phyloP scores from a whole-genome alignment of 2,113 vertebrate species.

The Aleadryas rufinucha region DNA sequence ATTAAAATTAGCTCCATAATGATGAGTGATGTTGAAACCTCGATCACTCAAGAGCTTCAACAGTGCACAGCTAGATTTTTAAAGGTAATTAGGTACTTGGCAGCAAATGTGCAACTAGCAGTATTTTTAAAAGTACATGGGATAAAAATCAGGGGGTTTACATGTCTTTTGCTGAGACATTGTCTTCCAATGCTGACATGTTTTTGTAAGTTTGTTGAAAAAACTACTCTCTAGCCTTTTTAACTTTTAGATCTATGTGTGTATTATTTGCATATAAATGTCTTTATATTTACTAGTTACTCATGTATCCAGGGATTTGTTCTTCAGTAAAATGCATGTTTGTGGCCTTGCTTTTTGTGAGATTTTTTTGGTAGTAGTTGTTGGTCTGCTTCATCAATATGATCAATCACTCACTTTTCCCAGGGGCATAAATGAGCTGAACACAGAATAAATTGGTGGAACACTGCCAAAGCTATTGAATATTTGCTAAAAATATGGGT shows the following conservation, averaged over 20 bases:
- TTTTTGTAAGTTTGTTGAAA: neutral
- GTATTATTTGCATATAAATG: neutral
- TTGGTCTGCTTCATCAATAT: neutral
- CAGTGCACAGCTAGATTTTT: slow-evolving; percentile 16
- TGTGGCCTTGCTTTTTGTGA: neutral
- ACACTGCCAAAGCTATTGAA: neutral
- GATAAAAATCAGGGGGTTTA: neutral
- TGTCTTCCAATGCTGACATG: neutral
- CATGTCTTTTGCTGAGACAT: neutral
- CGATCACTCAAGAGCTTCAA: slow-evolving; percentile 8
- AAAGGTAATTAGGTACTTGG: slow-evolving; percentile 25
- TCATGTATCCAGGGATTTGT: neutral
- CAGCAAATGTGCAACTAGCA: neutral
- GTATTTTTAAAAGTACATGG: neutral
- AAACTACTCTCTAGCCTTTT: neutral
- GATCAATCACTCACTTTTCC: neutral
- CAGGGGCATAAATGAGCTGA: neutral
- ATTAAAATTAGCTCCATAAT: slow-evolving; percentile 53
- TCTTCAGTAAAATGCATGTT: neutral
- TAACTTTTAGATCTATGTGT: neutral
- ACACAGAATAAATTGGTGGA: neutral
- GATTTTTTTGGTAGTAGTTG: neutral
- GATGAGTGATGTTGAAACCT: slow-evolving; percentile 40
- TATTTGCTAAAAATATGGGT: neutral
- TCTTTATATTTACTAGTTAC: neutral